Evolutionary conservation across 2,888 invertebrate species (phyloP), one percentile per base, ranked within the genome.

Genomic region (Pammene fasciana): DNA sequence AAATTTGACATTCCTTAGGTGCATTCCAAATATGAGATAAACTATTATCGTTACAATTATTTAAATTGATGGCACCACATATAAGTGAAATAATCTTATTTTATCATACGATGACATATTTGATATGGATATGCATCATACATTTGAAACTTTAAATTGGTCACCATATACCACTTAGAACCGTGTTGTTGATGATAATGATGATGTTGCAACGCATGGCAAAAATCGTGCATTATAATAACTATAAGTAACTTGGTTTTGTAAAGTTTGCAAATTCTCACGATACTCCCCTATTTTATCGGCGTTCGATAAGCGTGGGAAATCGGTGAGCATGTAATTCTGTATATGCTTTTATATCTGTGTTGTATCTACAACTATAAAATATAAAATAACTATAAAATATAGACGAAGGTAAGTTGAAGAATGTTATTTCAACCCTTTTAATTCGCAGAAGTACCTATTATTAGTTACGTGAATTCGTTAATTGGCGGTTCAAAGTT

Each of bases 281-380:
- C 57, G 55, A 18, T 36, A 26, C n/a, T 65, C 48, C 59, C 48
- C 60, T 54, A 46, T 64, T n/a, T 54, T 62, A 64, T 18, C 50
- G 43, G 46, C 16, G 67, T 70, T 72, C 73, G 72, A 71, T 73
- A 73, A 56, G 61, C 73, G 74, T 74, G 74, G 72, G 74, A 74
- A 65, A 10, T 41, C 71, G 60, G 34, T 67, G 64, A 72, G 70
- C 70, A 71, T 72, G 65, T 48, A 18, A 13, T 50, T 61, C 14
- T 50, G 45, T 36, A 34, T n/a, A 34, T 26, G 38, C 13, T n/a
- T 0, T 16, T 13, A 4, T 36, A 16, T 50, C 13, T 38, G 2
- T 26, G 26, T 26, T 26, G 26, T 26, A 26, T 1, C 2, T 26
- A 26, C n/a, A n/a, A n/a, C n/a, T n/a, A n/a, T n/a, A n/a, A n/a